Percentiles rank a stretch among this genome's conserved stretches.
Conservation (phyloP, 2,888 invertebrate genomes). For the Brachyopa scutellaris region DNA sequence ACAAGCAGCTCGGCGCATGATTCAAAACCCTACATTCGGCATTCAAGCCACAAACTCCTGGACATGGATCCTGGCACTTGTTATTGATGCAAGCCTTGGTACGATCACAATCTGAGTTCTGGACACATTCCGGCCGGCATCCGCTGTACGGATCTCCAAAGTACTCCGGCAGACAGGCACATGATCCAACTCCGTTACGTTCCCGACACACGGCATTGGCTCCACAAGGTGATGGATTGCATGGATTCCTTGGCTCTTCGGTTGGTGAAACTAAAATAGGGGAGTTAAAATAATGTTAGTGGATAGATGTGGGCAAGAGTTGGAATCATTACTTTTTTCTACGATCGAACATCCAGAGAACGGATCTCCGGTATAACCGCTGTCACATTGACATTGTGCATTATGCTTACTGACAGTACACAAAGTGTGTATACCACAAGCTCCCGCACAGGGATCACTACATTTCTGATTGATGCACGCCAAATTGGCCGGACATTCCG, state of each 20-base stretch:
- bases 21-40: constrained; percentile 89
- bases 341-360: constrained; percentile 87
- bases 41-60: constrained; percentile 89
- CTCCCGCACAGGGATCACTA: constrained; percentile 89
- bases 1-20: constrained; percentile 90
- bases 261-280: constrained; percentile 77
- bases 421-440: constrained; percentile 88
- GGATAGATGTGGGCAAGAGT: background rate
- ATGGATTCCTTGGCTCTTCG: constrained; percentile 87
- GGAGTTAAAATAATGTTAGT: constrained; percentile 31
- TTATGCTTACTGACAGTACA: constrained; percentile 90
- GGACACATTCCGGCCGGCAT: constrained; percentile 91
- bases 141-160: constrained; percentile 90
- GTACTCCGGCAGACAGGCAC: constrained; percentile 88
- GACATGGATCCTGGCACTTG: constrained; percentile 91
- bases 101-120: constrained; percentile 88
- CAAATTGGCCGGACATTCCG: constrained; percentile 88
- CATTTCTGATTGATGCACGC: constrained; percentile 91
- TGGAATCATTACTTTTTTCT: constrained; percentile 81
- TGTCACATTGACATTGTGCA: constrained; percentile 89
- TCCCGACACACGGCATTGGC: constrained; percentile 90
- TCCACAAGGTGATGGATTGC: constrained; percentile 91
- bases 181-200: constrained; percentile 89
- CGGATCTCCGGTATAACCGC: constrained; percentile 90
- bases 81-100: constrained; percentile 89